A percentile compares a stretch with the other conserved stretches of the same genome.
phyloP scores from a whole-genome alignment of 2,888 invertebrate species.

The Muschampia plurimacula region DNA sequence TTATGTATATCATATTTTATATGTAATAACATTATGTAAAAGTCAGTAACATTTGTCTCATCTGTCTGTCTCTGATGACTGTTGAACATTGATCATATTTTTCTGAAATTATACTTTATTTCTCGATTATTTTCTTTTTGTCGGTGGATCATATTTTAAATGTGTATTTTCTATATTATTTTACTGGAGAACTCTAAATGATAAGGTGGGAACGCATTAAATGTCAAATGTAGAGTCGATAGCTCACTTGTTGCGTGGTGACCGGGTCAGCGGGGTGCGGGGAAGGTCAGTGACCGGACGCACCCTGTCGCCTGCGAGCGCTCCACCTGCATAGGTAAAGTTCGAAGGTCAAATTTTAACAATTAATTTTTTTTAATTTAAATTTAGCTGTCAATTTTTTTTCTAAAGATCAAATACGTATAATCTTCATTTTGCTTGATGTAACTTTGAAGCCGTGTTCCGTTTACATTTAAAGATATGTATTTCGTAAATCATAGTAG shows the following conservation, averaged over 20 bases:
- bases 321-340: conserved; percentile 74
- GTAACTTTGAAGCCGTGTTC: too few relatives aligned
- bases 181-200: conserved; percentile 49
- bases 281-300: conserved; percentile 72
- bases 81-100: too few relatives aligned
- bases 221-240: conserved; percentile 82
- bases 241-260: conserved; percentile 79
- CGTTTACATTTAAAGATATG: too few relatives aligned
- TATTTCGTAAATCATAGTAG: too few relatives aligned
- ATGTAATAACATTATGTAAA: too few relatives aligned
- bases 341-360: conserved; percentile 66
- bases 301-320: conserved; percentile 70
- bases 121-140: not conserved
- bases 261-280: conserved; percentile 72
- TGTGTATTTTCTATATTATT: not conserved
- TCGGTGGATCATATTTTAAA: not conserved
- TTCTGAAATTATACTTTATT: not conserved
- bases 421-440: too few relatives aligned
- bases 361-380: not conserved
- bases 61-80: too few relatives aligned
- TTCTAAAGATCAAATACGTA: too few relatives aligned
- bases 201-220: conserved; percentile 52
- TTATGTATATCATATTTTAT: too few relatives aligned
- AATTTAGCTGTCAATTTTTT: too few relatives aligned
- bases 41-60: too few relatives aligned